Percentiles rank a stretch among this genome's conserved stretches.
Evolutionary conservation across 1,140 invertebrate species (phyloP).

Genomic region (Stegodyphus mimosarum): DNA sequence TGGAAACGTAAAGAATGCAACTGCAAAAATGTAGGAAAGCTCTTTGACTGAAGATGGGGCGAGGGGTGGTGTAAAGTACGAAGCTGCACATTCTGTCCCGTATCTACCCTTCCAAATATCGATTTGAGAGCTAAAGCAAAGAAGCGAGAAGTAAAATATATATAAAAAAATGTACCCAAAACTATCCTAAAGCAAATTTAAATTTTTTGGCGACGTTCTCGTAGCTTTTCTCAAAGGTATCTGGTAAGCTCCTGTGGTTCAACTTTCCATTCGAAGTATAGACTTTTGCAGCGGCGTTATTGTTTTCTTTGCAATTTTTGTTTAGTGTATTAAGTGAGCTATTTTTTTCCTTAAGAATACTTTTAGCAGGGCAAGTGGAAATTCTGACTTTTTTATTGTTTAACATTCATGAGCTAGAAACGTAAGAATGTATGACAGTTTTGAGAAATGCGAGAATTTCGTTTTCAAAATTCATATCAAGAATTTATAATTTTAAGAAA

Average conservation of each 20-base stretch:
- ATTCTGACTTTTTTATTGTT: no score
- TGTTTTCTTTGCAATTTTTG: constrained; percentile 3
- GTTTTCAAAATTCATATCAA: no score
- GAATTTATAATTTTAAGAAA: no score
- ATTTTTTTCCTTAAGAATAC: no score
- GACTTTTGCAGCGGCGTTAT: neutral
- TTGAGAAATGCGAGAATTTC: no score
- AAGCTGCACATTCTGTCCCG: neutral
- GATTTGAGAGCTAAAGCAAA: neutral
- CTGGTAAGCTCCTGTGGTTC: neutral
- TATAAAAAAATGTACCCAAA: neutral
- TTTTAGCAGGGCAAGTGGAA: no score
- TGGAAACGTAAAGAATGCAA: constrained; percentile 7
- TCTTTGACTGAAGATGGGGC: neutral
- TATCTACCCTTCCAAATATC: constrained; percentile 19
- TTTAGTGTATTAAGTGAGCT: no score
- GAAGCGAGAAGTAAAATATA: neutral
- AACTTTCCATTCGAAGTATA: neutral
- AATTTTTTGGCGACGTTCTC: neutral
- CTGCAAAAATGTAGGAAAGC: neutral
- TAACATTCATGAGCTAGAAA: no score
- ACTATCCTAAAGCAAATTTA: constrained; percentile 21
- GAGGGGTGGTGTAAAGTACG: neutral
- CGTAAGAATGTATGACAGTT: no score
- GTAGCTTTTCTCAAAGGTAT: neutral